Evolutionary conservation across 2,888 invertebrate genomes (phyloP), one percentile per base, ranked within the genome.

Genomic region (Caenorhabditis japonica): DNA sequence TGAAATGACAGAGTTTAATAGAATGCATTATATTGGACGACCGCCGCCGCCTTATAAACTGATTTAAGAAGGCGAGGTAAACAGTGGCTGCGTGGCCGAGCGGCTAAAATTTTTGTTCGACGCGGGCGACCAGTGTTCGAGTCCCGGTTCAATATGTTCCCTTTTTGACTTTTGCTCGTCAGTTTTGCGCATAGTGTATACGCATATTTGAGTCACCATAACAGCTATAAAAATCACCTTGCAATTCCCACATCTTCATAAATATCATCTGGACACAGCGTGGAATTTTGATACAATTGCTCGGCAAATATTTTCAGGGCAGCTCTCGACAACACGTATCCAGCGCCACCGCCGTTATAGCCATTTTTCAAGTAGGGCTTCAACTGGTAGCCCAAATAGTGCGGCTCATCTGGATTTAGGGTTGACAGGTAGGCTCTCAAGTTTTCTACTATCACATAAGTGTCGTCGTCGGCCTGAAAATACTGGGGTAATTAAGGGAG

Each of bases 341-440:
- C 82, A 19, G 82, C 82, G 4, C 83, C 83, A 0, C 84, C 84
- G 1, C 76, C 75, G 58, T 84, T 83, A 70, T 84, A 84, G n/a
- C 84, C 84, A 15, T 76, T 46, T 19, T 75, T 60, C 47, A 82
- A 23, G 33, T 79, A 79, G 7, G 82, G 81, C 27, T 82, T 81
- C 60, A 83, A 44, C 7, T 66, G 60, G 55, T 77, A 83, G 10
- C 84, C 84, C 8, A 81, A 39, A 70, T 78, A 84, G 39, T 80
- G 69, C 0, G 83, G 81, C 34, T 76, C 61, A 5, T 59, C 33
- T 0, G 81, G 74, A 55, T 84, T 70, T 10, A 81, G 51, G 4
- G 72, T 77, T 0, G 66, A 23, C 3, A 84, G 61, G 33, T 71
- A 83, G 4, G 47, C 33, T 25, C 59, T 55, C 43, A 84, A 60